A percentile compares a stretch with the other conserved stretches of the same genome.
phyloP scores from a whole-genome alignment of 1,140 invertebrate genomes.

The Oscheius sp. region DNA sequence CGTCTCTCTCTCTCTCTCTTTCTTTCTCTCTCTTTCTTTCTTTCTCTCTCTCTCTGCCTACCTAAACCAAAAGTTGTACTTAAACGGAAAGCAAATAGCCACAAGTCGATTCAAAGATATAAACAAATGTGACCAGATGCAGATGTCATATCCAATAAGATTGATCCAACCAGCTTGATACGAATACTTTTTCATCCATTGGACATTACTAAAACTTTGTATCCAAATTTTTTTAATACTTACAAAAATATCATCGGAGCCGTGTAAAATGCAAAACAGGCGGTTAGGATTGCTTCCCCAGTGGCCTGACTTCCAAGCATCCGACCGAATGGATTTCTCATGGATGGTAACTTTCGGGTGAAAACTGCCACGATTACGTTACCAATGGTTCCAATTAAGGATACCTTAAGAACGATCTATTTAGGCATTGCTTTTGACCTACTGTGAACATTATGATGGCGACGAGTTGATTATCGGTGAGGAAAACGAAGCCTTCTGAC shows the following conservation, averaged over 20 bases:
- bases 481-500: not conserved
- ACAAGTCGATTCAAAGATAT: constrained; percentile 23
- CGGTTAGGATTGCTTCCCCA: not conserved
- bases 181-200: not conserved
- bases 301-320: constrained; percentile 1
- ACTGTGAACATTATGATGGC: not conserved
- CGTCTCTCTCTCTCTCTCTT: not conserved
- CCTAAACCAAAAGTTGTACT: constrained; percentile 14
- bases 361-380: not conserved
- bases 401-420: not conserved
- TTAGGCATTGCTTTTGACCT: not conserved
- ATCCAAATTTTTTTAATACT: not conserved
- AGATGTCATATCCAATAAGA: constrained; percentile 30
- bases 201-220: constrained; percentile 3
- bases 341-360: not conserved
- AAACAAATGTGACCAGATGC: constrained; percentile 28
- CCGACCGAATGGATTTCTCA: constrained; percentile 9
- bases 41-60: not conserved
- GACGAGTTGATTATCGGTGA: not conserved
- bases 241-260: not conserved
- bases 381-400: not conserved
- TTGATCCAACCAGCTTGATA: constrained; percentile 5
- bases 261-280: constrained; percentile 1
- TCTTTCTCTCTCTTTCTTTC: not conserved
- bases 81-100: constrained; percentile 15